phyloP scores from a whole-genome alignment of 2,797 vertebrate genomes.

The Mus minutoides region DNA sequence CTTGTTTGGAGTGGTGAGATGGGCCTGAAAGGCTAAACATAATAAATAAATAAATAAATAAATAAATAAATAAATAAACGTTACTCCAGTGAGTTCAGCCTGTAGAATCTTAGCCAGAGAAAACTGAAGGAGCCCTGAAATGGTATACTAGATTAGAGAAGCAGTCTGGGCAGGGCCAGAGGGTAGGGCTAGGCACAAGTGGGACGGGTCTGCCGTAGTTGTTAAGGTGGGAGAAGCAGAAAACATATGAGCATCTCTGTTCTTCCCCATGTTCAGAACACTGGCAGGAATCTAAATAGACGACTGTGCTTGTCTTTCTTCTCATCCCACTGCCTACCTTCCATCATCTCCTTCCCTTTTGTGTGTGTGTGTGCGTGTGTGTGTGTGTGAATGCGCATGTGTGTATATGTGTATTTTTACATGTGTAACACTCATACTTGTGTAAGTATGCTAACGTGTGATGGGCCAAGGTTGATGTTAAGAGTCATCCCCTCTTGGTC shows the following conservation, averaged over 20 bases:
- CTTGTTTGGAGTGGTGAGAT: neutral
- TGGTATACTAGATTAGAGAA: neutral
- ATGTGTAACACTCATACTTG: neutral
- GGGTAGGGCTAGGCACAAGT: neutral
- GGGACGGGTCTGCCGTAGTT: neutral
- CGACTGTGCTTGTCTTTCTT: too few relatives aligned
- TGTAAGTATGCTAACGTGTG: neutral
- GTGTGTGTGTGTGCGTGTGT: neutral
- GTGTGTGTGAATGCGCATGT: neutral
- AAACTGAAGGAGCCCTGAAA: neutral
- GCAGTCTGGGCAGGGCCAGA: neutral
- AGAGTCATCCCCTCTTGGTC: neutral
- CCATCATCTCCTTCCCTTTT: neutral
- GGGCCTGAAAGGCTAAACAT: neutral
- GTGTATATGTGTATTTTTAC: neutral
- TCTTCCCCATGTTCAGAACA: neutral
- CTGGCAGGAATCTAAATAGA: neutral
- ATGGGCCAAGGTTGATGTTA: neutral
- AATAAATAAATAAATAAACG: neutral
- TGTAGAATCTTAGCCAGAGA: neutral
- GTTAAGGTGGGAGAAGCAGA: constrained; percentile 17
- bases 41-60: neutral
- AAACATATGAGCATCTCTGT: constrained; percentile 3
- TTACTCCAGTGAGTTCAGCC: neutral
- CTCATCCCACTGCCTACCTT: neutral